Evolutionary conservation across 2,888 invertebrate species (phyloP).

Genomic region (Cartodere bifasciata): DNA sequence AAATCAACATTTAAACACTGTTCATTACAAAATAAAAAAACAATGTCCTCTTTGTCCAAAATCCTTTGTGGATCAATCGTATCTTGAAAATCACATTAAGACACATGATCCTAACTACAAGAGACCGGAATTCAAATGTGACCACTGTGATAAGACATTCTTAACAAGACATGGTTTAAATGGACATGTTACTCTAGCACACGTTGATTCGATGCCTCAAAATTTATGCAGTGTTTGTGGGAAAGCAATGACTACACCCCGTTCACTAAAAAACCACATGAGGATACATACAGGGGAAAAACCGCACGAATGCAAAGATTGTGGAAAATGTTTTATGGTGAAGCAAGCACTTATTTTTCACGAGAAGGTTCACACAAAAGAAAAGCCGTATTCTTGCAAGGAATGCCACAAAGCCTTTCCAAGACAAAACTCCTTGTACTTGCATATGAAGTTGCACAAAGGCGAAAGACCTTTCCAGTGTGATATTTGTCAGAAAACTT

Average conservation of each 20-base stretch:
- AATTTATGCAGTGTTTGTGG: too few relatives aligned
- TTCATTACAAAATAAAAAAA: too few relatives aligned
- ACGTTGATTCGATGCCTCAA: too few relatives aligned
- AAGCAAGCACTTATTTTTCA: not conserved
- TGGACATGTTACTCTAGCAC: too few relatives aligned
- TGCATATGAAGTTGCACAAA: not conserved
- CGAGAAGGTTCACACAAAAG: constrained; percentile 1
- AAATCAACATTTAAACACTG: too few relatives aligned
- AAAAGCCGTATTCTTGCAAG: not conserved
- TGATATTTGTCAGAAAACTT: too few relatives aligned
- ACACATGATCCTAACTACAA: not conserved
- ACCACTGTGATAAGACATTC: constrained; percentile 1
- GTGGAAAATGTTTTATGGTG: constrained; percentile 1
- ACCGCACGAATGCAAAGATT: constrained; percentile 24
- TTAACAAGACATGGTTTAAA: constrained; percentile 1
- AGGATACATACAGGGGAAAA: too few relatives aligned
- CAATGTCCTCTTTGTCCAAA: not conserved
- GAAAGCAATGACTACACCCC: too few relatives aligned
- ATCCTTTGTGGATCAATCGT: not conserved
- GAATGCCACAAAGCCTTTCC: not conserved
- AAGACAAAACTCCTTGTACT: not conserved
- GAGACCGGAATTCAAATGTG: not conserved
- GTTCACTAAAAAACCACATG: too few relatives aligned
- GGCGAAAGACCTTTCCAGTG: not conserved
- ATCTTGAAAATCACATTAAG: not conserved